phyloP scores from a whole-genome alignment of 2,888 invertebrate species.

The Arge pagana region DNA sequence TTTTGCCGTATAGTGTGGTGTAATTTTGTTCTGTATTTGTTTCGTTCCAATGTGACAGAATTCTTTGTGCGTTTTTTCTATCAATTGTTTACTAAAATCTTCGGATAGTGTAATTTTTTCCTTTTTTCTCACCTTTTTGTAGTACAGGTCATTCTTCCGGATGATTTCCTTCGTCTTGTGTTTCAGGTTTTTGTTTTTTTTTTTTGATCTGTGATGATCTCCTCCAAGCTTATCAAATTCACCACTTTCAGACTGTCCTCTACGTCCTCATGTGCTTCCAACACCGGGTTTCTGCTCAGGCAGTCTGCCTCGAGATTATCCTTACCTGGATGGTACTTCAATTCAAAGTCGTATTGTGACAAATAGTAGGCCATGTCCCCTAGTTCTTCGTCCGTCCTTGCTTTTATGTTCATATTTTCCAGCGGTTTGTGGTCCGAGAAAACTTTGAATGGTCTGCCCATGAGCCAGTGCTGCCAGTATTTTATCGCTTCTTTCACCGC shows the following conservation, averaged over 20 bases:
- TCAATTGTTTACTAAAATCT: slow-evolving; percentile 1
- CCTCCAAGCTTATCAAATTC: background rate
- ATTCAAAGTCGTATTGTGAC: slow-evolving; percentile 24
- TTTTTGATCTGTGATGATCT: background rate
- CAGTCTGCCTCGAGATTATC: slow-evolving; percentile 9
- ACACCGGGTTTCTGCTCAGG: slow-evolving; percentile 18
- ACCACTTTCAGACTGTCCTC: background rate
- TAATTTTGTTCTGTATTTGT: slow-evolving; percentile 11
- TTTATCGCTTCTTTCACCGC: slow-evolving; percentile 14
- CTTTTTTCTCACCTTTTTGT: slow-evolving; percentile 3
- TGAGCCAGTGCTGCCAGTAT: slow-evolving; percentile 22
- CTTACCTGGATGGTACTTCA: slow-evolving; percentile 25
- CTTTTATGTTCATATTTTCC: slow-evolving; percentile 20
- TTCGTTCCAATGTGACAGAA: slow-evolving; percentile 10
- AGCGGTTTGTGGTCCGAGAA: slow-evolving; percentile 19
- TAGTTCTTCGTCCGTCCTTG: slow-evolving; percentile 21
- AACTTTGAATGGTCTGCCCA: slow-evolving; percentile 13
- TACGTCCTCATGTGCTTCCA: slow-evolving; percentile 11
- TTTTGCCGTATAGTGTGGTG: slow-evolving; percentile 17
- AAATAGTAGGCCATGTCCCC: slow-evolving; percentile 24
- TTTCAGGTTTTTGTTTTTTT: background rate
- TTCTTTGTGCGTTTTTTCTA: background rate
- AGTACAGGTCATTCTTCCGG: background rate
- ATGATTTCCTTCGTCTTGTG: background rate
- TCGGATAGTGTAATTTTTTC: slow-evolving; percentile 16